Base-by-base conservation (phyloP, 2,113 vertebrate genomes). In the Thalassarche chlororhynchos region DNA sequence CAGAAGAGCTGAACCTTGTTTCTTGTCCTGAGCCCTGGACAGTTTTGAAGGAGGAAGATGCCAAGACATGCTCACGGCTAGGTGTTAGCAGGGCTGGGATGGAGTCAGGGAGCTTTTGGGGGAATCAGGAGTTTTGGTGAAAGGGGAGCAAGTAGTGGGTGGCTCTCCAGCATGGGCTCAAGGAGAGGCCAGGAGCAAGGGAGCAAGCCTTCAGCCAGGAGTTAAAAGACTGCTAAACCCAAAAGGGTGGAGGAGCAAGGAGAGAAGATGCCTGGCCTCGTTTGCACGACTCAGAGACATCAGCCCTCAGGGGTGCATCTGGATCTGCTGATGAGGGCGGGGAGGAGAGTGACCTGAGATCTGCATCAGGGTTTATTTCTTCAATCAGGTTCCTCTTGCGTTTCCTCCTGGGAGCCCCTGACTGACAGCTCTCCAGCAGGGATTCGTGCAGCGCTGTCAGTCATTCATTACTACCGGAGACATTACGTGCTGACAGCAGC, bases 391-490 rank as follows among this genome's bases (percentile, higher is more conserved):
- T 91, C 74, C 84, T 94, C 87, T 57, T 51, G 17, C 17, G 0
- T 49, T 85, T 76, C 47, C 52, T 55, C 40, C 51, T 0, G 0
- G 54, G 81, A 93, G 26, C n/a, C 72, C 62, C 81, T 76, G 91
- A 70, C 32, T 93, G 82, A 90, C 84, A 94, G 76, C 40, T 87
- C 87, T 89, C 78, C 89, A 82, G 90, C 76, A 81, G 79, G 91
- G 72, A 68, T 72, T 78, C 13, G 0, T 84, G 64, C 76, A 68
- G 76, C 0, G 0, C 54, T 89, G 89, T 85, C 95, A 83, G 81
- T 95, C 90, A 89, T 46, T 93, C 90, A 32, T 91, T 91, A 74
- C 16, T 83, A 69, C 68, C 2, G 0, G 79, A 89, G 83, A 65
- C 12, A 1, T 23, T 80, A 12, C 3, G 2, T 49, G 64, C 91